Base-by-base conservation (phyloP, 2,888 invertebrate species). In the Nebria salina region DNA sequence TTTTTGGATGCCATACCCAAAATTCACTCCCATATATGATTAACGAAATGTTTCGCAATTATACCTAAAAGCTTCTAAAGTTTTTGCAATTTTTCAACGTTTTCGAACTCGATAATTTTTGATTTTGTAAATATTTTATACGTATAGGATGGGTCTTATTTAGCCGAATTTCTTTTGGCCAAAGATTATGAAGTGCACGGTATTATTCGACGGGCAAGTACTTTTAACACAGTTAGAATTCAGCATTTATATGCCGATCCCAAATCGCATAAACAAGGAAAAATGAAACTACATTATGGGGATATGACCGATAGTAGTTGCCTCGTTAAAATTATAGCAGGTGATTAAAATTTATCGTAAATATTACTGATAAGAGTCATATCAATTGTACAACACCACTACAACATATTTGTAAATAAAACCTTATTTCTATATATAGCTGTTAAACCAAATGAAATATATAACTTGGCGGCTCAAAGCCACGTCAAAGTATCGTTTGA, bases 401-500 rank as follows among this genome's bases (percentile, higher is more conserved):
- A 34, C 34, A 2, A 34, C 34, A 1, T 34, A 20, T 20, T 1
- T 20, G 20, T 34, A 34, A 34, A 34, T 5, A 4, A 34, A 34
- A 34, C 20, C 20, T 20, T 25, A 34, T 26, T 25, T 72, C 34
- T 7, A 11, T 26, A 11, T 26, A n/a, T 72, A 75, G 87, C 92
- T 89, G 92, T 95, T 20, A 91, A 92, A 85, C 99, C 99, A 0
- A 93, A 93, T 65, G 99, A 99, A 90, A 96, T 99, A 84, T 99
- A 99, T 88, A 99, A 99, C 90, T 91, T 99, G 83, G 99, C 98
- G 0, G 99, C 99, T 0, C 99, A 99, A 88, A 98, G 98, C 84
- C 99, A 99, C 89, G 99, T 99, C 1, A 99, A 99, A 90, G 98
- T 98, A 65, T 99, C 99, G 0, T 99, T 99, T 88, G 99, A 99